These are phyloP conservation scores for Diorhabda sublineata DNA, from an alignment of 1,140 invertebrate species.

Conservation along the genomic window DNA sequence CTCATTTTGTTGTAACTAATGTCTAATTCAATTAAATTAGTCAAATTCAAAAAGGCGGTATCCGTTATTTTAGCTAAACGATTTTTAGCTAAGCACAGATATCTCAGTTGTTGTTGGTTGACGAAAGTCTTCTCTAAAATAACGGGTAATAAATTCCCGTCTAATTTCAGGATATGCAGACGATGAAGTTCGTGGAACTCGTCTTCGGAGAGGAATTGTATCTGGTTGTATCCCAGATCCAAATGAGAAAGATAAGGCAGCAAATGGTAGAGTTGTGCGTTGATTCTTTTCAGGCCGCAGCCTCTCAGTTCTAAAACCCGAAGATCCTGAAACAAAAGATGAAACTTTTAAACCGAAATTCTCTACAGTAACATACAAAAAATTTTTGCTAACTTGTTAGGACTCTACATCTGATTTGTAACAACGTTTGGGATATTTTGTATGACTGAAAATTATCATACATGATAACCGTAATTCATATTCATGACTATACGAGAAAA, in stretches of 20 bases:
- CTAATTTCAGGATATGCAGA: conserved; percentile 63
- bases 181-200: conserved; percentile 67
- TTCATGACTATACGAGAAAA: too few species aligned
- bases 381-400: background rate
- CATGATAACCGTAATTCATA: too few species aligned
- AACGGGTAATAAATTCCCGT: conserved; percentile 73
- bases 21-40: conserved; percentile 61
- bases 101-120: conserved; percentile 56
- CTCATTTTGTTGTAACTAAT: conserved; percentile 70
- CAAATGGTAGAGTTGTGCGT: conserved; percentile 71
- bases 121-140: conserved; percentile 69
- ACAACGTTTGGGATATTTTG: too few species aligned
- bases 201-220: conserved; percentile 71
- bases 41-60: conserved; percentile 65
- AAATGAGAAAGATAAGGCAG: conserved; percentile 63
- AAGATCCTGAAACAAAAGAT: conserved; percentile 54
- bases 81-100: conserved; percentile 63
- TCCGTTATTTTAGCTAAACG: conserved; percentile 66
- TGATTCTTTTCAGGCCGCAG: conserved; percentile 66
- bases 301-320: conserved; percentile 63
- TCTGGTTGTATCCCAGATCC: conserved; percentile 71
- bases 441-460: too few species aligned
- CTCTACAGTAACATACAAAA: background rate
- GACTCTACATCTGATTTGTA: too few species aligned
- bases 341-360: background rate